Evolutionary conservation across 2,888 invertebrate genomes (phyloP), one percentile per base, ranked within the genome.

Genomic region (Orthosia gothica): DNA sequence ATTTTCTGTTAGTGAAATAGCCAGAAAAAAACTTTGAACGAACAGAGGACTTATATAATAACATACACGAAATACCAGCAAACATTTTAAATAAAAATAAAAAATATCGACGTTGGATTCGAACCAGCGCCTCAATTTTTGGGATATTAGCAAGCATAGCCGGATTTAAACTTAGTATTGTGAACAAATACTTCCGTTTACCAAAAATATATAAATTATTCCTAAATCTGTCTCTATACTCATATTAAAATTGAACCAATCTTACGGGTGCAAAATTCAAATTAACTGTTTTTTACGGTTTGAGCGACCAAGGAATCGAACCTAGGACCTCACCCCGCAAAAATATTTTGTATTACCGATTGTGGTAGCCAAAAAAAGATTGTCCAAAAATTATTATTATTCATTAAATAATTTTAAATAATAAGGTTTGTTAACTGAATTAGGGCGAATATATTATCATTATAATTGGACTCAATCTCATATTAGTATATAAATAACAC

Each of bases 111-210:
- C 50, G 40, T 74, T 55, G 79, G 83, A 66, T 3, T 85, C 81
- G 83, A 85, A 85, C 85, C 83, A n/a, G 52, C 71, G 20, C 4
- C 15, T 12, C 0, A 13, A 16, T 50, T 5, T 40, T 4, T 18
- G 7, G 0, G 0, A 20, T n/a, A n/a, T 11, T 11, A 12, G 5
- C 52, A 63, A 77, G 4, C 45, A 7, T 13, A 16, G 16, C 2
- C 32, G 26, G 3, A 2, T 13, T 32, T 13, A 32, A 50, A 32
- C 18, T 12, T 16, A 26, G 11, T n/a, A 0, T 59, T 16, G 5
- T 3, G 13, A 15, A 15, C 1, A n/a, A 45, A 65, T 64, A 71
- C 82, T 86, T 84, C 86, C 77, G 80, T 70, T 78, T 71, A 76
- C 82, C 84, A 85, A 81, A 73, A 57, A 54, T 15, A 1, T 75